Percentiles rank a stretch among this genome's conserved stretches.
Conservation (phyloP, 1,140 invertebrate genomes). For the Phymorhynchus buccinoides region DNA sequence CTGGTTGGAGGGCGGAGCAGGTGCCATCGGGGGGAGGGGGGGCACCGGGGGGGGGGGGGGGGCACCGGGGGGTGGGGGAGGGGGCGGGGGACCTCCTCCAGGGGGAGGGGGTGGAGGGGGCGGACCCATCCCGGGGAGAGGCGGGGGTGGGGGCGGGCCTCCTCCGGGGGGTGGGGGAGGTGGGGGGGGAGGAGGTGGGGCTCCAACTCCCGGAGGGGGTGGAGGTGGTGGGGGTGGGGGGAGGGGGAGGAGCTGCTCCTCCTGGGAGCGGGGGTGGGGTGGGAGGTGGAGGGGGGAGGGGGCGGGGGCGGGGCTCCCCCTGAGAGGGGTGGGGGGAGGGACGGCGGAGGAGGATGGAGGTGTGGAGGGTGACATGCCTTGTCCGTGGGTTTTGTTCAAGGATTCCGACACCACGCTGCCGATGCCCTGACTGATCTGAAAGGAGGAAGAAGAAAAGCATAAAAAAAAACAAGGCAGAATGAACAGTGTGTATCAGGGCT, state of each 20-base stretch:
- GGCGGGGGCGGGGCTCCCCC: neutral
- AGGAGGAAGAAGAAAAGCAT: too few species aligned
- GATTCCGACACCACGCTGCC: slow-evolving; percentile 57
- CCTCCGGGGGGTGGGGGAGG: slow-evolving; percentile 71
- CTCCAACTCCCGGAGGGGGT: slow-evolving; percentile 67
- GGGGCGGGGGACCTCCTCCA: slow-evolving; percentile 53
- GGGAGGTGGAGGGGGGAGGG: slow-evolving; percentile 16
- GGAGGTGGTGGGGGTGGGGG: slow-evolving; percentile 75
- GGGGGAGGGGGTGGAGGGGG: slow-evolving; percentile 73
- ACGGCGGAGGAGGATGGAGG: neutral
- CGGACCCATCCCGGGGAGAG: slow-evolving; percentile 51
- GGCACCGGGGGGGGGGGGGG: slow-evolving; percentile 57
- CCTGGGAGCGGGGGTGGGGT: neutral
- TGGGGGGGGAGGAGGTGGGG: slow-evolving; percentile 77
- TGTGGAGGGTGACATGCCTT: neutral
- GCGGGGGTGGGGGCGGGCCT: slow-evolving; percentile 75
- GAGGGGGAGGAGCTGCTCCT: slow-evolving; percentile 65
- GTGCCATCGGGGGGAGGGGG: slow-evolving; percentile 63
- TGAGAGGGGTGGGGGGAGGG: neutral
- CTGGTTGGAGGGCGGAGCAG: too few species aligned
- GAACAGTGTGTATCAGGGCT: too few species aligned
- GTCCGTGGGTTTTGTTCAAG: slow-evolving; percentile 41
- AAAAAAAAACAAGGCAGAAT: too few species aligned
- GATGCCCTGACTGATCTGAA: too few species aligned
- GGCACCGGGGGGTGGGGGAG: slow-evolving; percentile 53